These are phyloP conservation scores for Mixornis gularis DNA, from an alignment of 2,113 vertebrate species.

Conservation along the genomic window DNA sequence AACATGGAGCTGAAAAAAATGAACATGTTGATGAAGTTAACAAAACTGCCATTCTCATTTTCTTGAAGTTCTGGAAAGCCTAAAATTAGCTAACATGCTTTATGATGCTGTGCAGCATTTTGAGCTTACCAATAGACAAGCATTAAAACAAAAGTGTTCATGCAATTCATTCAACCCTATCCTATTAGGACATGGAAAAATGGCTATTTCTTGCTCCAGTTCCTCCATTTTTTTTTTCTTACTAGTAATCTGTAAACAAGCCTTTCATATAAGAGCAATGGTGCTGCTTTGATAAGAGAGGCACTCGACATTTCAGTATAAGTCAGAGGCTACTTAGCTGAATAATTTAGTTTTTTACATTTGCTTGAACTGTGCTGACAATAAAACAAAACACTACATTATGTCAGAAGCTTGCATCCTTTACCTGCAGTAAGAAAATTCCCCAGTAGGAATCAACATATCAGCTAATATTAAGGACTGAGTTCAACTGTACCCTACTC, in stretches of 20 bases:
- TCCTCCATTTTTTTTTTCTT: not conserved
- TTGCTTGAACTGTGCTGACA: not conserved
- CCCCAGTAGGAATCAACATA: not conserved
- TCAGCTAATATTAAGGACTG: not conserved
- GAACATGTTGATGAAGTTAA: conserved; percentile 78
- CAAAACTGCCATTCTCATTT: conserved; percentile 57
- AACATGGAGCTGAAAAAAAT: conserved; percentile 87
- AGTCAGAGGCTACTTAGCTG: not conserved
- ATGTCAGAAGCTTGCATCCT: not conserved
- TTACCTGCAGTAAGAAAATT: not conserved
- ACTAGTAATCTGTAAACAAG: not conserved
- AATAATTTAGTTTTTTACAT: not conserved
- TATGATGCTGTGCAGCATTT: not conserved
- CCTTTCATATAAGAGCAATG: not conserved
- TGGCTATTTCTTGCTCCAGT: not conserved
- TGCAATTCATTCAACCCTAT: conserved; percentile 26
- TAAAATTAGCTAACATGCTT: conserved; percentile 35
- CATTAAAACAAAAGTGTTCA: not conserved
- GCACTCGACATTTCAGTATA: not conserved
- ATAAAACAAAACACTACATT: not conserved
- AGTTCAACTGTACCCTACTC: not conserved
- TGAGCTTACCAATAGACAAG: not conserved
- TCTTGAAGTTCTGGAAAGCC: conserved; percentile 49
- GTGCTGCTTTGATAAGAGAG: not conserved
- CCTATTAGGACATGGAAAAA: not conserved